Evolutionary conservation across 2,113 vertebrate species (phyloP).

Genomic region (Oncorhynchus masou): DNA sequence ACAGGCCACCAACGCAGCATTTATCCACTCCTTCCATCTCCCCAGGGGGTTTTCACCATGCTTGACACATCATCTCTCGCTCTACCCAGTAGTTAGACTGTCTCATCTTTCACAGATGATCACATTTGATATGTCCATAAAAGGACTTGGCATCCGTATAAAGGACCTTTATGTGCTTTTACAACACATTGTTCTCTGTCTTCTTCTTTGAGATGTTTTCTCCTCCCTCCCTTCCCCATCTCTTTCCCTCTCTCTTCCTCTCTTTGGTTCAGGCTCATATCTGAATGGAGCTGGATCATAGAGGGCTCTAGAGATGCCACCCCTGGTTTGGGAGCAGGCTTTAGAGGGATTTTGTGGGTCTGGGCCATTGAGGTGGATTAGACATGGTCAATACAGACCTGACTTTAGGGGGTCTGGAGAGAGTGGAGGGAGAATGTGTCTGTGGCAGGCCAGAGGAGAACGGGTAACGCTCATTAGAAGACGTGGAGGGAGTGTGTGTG

Average conservation of each 20-base stretch:
- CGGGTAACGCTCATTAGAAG: background rate
- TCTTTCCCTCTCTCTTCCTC: background rate
- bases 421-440: constrained; percentile 30
- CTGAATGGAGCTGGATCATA: constrained; percentile 46
- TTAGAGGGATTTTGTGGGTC: constrained; percentile 42
- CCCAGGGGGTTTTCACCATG: background rate
- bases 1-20: background rate
- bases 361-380: constrained; percentile 56
- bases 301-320: constrained; percentile 33
- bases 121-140: constrained; percentile 29
- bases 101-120: constrained; percentile 8
- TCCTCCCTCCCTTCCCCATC: background rate
- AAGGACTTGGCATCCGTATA: constrained; percentile 42
- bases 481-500: background rate
- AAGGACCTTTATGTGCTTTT: constrained; percentile 38
- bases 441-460: background rate
- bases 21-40: background rate
- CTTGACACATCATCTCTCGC: background rate
- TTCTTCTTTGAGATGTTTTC: background rate
- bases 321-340: constrained; percentile 29
- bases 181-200: constrained; percentile 11
- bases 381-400: constrained; percentile 51
- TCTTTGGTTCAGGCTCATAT: constrained; percentile 15
- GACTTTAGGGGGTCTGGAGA: constrained; percentile 45
- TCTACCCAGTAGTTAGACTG: background rate